Evolutionary conservation across 2,797 vertebrate species (phyloP), one percentile per base, ranked within the genome.

Genomic region (Hipposideros larvatus): DNA sequence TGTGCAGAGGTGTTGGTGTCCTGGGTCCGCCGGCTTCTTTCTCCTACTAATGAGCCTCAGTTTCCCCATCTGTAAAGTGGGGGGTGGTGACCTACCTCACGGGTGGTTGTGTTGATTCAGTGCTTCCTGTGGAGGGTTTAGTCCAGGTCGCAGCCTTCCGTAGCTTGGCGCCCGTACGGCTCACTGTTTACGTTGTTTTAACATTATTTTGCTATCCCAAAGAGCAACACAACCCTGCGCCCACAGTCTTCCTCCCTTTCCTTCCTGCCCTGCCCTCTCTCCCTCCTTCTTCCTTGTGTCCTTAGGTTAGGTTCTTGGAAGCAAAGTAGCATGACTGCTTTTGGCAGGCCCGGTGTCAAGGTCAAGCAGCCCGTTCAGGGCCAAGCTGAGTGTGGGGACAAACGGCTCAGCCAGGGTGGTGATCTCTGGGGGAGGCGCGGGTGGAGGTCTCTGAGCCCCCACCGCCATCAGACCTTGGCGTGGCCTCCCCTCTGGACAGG

Each of bases 1-100:
- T 4, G 28, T 1, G 34, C 22, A 11, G 26, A 11, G 19, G 26
- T 10, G 1, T 3, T 26, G 61, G 14, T 0, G 2, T 11, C 51
- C 19, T 18, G 37, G 46, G 11, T 15, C 26, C 37, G 3, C 37
- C 0, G 26, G 28, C 53, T 57, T n/a, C 71, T 21, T 63, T 53
- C 71, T 82, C 48, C 43, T 15, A 13, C 4, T 3, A 6, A 24
- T 2, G n/a, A 51, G 19, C 68, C 46, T 68, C 75, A 9, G 34
- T n/a, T 53, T 59, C 57, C 34, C 71, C 85, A 51, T 15, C 75
- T 80, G 66, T 26, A 11, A 74, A 65, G 15, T 13, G 66, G 57
- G 57, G 22, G 37, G 4, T 22, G 26, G 4, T 24, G 4, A 9
- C 61, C 21, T 34, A 2, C 19, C 22, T 53, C 51, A 16, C 84